Evolutionary conservation across 2,113 vertebrate genomes (phyloP), one percentile per base, ranked within the genome.

Genomic region (Argyrosomus japonicus): DNA sequence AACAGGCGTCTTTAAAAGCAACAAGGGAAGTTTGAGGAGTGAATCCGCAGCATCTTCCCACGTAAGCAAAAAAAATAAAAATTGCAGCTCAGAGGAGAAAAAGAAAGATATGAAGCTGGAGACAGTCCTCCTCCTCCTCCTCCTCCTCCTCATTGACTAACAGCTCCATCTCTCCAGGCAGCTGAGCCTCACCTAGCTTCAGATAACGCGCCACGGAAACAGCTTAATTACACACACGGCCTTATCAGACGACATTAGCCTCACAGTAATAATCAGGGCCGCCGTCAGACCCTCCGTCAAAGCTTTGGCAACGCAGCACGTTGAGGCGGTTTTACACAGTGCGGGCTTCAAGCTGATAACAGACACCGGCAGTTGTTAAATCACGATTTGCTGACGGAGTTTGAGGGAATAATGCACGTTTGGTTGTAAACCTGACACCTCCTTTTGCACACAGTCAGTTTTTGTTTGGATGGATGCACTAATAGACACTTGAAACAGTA

Each of bases 201-300:
- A 91, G 93, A 94, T 94, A 94, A 93, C 79, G 51, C 56, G 43
- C 74, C 61, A 45, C 83, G 65, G 90, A 93, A 93, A 93, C 88
- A 80, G 91, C 93, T 94, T 93, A 93, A 94, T 94, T 93, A 92
- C 93, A 94, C 91, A 88, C 79, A 15, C 83, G n/a, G 76, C 82
- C 91, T 94, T 94, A 94, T 94, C 93, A 85, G 90, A 27, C 88
- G 85, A 93, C 88, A 93, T 93, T 93, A 94, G 87, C 87, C 91
- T 89, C 76, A 36, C 92, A 76, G 89, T 91, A 88, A 87, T 93
- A 92, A 93, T 93, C 91, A 86, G 83, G 62, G 80, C 47, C 18
- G 54, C 75, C 83, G 88, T 86, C 86, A 90, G 90, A 82, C 78
- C 54, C 79, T 84, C 82, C 64, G 88, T 89, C 92, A 87, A 77